Conservation (phyloP, 2,797 vertebrate genomes). For the Dromococcyx pavoninus region DNA sequence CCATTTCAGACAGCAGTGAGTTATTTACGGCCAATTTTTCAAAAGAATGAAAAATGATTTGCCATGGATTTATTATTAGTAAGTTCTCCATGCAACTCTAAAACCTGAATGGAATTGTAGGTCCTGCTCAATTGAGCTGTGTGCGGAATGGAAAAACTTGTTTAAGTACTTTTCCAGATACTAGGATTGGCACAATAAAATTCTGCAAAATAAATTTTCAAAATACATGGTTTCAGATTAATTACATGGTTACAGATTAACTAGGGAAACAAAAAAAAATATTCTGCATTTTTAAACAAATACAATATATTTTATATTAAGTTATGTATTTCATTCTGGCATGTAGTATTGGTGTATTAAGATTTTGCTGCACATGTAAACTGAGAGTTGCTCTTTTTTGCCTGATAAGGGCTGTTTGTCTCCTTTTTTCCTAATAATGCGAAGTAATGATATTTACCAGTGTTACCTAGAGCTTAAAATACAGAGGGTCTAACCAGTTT, state of each 20-base stretch:
- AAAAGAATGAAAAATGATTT: background rate
- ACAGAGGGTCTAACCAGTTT: background rate
- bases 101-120: background rate
- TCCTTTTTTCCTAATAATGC: background rate
- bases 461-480: background rate
- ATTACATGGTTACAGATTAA: too few relatives aligned
- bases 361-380: background rate
- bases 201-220: background rate
- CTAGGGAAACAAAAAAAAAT: background rate
- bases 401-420: background rate
- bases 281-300: background rate
- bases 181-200: background rate
- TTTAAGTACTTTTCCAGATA: background rate
- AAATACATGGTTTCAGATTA: background rate
- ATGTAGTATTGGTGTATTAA: background rate
- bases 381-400: rapidly evolving
- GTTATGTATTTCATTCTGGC: rapidly evolving
- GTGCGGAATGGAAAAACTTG: background rate
- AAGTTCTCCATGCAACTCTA: background rate
- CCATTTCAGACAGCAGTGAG: background rate
- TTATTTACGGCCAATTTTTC: background rate
- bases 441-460: background rate
- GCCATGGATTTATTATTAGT: background rate
- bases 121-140: background rate
- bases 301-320: background rate